A percentile compares a stretch with the other conserved stretches of the same genome.
phyloP scores from a whole-genome alignment of 2,113 vertebrate species.

The Anolis carolinensis region DNA sequence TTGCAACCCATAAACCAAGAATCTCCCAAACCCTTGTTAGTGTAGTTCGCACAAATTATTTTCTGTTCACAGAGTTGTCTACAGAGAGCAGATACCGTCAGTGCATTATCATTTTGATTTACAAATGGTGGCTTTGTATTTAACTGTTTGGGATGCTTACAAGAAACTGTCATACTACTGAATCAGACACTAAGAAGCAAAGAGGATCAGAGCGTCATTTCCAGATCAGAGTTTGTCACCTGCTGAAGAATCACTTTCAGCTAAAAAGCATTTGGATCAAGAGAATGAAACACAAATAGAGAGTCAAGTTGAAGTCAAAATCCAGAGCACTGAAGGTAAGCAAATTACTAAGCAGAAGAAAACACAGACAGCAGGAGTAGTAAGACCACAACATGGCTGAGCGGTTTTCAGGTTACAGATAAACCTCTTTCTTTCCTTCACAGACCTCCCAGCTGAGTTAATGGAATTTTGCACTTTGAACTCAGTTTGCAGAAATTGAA shows the following conservation, averaged over 20 bases:
- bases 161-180: not conserved
- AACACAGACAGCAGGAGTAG: not conserved
- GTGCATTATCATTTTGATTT: not conserved
- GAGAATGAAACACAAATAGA: not conserved
- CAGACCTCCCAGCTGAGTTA: no score
- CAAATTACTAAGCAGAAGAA: not conserved
- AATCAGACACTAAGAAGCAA: not conserved
- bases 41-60: not conserved
- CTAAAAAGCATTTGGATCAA: not conserved
- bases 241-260: not conserved
- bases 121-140: not conserved
- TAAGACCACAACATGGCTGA: not conserved
- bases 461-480: not conserved
- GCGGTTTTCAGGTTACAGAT: no score
- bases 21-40: conserved; percentile 8
- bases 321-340: not conserved
- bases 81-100: conserved; percentile 1
- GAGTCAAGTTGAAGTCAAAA: not conserved
- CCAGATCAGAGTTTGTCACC: not conserved
- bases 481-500: no score
- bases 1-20: conserved; percentile 13
- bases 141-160: not conserved
- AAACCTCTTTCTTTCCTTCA: no score
- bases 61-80: not conserved
- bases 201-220: not conserved